Percentiles rank a stretch among this genome's conserved stretches.
Conservation (phyloP, 30 jellyfish, hydroid and myxozoan genomes). For the Chironex yamaguchii region DNA sequence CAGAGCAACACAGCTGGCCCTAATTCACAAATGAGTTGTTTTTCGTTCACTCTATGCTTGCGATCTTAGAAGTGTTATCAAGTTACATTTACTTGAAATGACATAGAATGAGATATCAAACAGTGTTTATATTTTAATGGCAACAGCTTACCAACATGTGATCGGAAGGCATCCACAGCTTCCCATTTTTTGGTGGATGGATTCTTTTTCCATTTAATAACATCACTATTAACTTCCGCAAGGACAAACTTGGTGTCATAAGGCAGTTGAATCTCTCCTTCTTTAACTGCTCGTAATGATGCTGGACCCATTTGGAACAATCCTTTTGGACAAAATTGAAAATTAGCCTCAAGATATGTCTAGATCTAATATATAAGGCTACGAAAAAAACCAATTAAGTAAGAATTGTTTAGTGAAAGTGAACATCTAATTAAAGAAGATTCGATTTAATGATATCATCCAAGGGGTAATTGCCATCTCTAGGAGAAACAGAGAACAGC, state of each 20-base stretch:
- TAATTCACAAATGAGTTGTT: too few species aligned
- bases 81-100: neutral
- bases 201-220: constrained; percentile 72
- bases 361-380: too few species aligned
- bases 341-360: neutral
- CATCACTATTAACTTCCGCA: constrained; percentile 97
- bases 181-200: constrained; percentile 70
- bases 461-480: too few species aligned
- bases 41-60: too few species aligned
- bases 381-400: too few species aligned
- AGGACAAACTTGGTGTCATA: constrained; percentile 86
- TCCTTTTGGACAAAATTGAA: constrained; percentile 67
- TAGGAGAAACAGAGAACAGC: too few species aligned
- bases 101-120: neutral
- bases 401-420: neutral
- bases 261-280: constrained; percentile 76
- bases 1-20: too few species aligned
- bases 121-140: neutral
- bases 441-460: too few species aligned
- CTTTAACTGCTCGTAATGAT: constrained; percentile 88
- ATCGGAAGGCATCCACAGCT: constrained; percentile 52
- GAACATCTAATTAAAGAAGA: too few species aligned
- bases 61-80: neutral
- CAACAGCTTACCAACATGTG: constrained; percentile 86
- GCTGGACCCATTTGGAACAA: constrained; percentile 92